A percentile compares a stretch with the other conserved stretches of the same genome.
Evolutionary conservation across 1,140 invertebrate genomes (phyloP).

Genomic region (Drosophila kanapiae): DNA sequence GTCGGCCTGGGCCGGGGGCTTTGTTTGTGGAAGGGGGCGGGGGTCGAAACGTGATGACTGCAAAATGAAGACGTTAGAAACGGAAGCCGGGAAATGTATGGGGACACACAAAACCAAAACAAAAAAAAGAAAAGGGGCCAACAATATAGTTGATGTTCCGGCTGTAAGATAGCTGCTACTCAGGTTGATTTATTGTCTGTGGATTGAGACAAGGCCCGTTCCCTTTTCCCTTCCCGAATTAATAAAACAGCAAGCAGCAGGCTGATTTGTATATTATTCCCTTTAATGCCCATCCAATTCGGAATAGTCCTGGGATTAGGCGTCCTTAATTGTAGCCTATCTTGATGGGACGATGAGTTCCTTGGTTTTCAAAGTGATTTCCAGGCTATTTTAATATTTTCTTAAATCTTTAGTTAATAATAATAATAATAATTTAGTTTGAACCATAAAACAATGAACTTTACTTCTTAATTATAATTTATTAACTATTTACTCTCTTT

Average conservation of each 20-base stretch:
- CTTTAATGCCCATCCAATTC: slow-evolving; percentile 12
- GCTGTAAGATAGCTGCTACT: slow-evolving; percentile 33
- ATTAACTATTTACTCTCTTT: too few relatives aligned
- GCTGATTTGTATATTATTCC: slow-evolving; percentile 2
- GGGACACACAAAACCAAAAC: slow-evolving; percentile 17
- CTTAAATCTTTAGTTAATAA: not conserved
- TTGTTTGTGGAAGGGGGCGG: not conserved
- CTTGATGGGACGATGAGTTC: not conserved
- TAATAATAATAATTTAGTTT: too few relatives aligned
- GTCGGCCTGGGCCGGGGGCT: not conserved
- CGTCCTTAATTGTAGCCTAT: not conserved
- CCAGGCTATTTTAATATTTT: not conserved
- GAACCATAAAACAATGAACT: too few relatives aligned
- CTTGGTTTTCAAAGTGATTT: not conserved
- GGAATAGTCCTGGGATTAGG: not conserved
- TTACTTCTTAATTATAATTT: too few relatives aligned
- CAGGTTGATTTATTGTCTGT: slow-evolving; percentile 42
- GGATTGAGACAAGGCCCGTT: not conserved
- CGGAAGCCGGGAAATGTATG: slow-evolving; percentile 16
- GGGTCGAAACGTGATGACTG: slow-evolving; percentile 58
- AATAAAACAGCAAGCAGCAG: slow-evolving; percentile 30
- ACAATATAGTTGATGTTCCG: slow-evolving; percentile 41
- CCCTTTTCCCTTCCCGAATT: not conserved
- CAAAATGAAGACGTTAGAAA: slow-evolving; percentile 57
- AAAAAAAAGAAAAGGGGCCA: not conserved